Base-by-base conservation (phyloP, 1,140 invertebrate genomes). In the Drosophila ogumai region DNA sequence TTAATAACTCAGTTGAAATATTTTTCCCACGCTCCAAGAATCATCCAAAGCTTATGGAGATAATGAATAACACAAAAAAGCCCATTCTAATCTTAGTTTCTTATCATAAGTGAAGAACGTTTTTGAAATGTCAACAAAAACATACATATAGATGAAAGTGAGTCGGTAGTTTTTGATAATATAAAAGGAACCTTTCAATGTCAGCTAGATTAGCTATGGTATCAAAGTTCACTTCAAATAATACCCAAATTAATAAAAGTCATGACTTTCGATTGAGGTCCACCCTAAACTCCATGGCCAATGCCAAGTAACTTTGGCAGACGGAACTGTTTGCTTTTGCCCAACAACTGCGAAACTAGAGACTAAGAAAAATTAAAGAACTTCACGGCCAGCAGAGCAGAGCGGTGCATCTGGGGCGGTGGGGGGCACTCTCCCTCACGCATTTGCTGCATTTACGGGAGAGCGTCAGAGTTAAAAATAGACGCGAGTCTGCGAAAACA, bases 321-420 rank as follows among this genome's bases (percentile, higher is more conserved):
- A 55, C 72, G 40, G 49, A 56, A 64, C n/a, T 49, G 28, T 43
- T 63, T 55, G 47, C 46, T 55, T 65, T 65, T 38, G 31, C 59
- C 17, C 41, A 65, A 64, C 34, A 67, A 67, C 59, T 49, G 54
- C 52, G 46, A 38, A 71, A 58, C 50, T 47, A 6, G 66, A 72
- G 50, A 31, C 38, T 34, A 56, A 41, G 54, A 66, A 66, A 74
- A 36, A 49, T 57, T 72, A 50, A 74, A 68, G 55, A 77, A 88
- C 82, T 86, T 86, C 82, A 86, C 71, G 82, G 82, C 82, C 82
- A 87, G 60, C 75, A 76, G 79, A 88, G 80, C 65, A 67, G 75
- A 64, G 72, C 65, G 15, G 15, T 10, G 25, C 47, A 49, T 28
- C 25, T 31, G 47, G 67, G 75, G 67, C 60, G 19, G 19, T 55